These are phyloP conservation scores for Pristionchus pacificus DNA, from an alignment of 1,140 invertebrate genomes.

Conservation along the genomic window DNA sequence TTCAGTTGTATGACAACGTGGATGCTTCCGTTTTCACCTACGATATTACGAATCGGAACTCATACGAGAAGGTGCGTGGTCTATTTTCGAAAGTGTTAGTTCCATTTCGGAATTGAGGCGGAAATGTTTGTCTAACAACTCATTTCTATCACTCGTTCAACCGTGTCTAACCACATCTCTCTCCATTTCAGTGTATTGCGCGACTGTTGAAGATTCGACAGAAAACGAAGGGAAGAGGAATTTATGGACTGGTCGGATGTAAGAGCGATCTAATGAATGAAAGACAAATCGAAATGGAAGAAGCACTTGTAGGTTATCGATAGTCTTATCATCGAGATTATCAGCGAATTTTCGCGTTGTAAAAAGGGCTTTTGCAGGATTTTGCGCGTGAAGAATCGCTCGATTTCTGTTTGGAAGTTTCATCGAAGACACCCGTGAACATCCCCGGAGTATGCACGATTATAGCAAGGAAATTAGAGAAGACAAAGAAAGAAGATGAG, in stretches of 20 bases:
- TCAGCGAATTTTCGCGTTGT: no score
- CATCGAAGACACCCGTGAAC: not conserved
- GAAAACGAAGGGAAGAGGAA: not conserved
- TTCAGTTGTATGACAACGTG: not conserved
- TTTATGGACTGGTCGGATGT: not conserved
- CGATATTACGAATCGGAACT: not conserved
- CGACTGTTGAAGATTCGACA: not conserved
- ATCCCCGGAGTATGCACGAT: constrained; percentile 12
- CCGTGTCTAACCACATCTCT: no score
- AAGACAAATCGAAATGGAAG: not conserved
- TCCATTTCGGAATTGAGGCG: no score
- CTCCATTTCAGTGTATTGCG: not conserved
- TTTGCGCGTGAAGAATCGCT: not conserved
- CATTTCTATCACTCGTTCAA: no score
- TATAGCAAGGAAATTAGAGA: not conserved
- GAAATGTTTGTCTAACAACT: no score
- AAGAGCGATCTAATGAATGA: not conserved
- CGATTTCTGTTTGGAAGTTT: not conserved
- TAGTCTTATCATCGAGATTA: not conserved
- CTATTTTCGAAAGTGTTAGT: not conserved
- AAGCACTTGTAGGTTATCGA: not conserved
- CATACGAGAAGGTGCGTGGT: not conserved
- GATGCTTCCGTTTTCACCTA: not conserved
- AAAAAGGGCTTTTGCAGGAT: not conserved
- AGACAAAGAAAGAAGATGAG: not conserved